Evolutionary conservation across 2,888 invertebrate species (phyloP).

Genomic region (Marasmarcha lunaedactyla): DNA sequence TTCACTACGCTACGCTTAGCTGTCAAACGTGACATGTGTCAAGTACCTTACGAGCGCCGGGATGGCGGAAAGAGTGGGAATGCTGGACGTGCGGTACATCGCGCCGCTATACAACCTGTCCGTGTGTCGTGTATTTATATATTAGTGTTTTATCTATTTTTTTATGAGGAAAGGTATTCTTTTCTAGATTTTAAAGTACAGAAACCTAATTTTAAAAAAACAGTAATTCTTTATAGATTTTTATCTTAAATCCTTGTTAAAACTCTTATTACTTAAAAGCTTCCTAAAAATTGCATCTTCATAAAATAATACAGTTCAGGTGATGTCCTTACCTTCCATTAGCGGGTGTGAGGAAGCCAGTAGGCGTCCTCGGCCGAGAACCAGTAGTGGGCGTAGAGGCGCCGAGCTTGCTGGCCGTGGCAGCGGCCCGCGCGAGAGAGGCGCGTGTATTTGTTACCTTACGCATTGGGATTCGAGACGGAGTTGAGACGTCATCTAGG

Average conservation of each 20-base stretch:
- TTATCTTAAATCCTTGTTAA: no score
- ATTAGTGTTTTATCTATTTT: not conserved
- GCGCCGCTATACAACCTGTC: constrained; percentile 74
- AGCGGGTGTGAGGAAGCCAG: constrained; percentile 81
- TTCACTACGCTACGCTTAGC: not conserved
- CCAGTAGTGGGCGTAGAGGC: constrained; percentile 71
- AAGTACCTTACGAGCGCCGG: constrained; percentile 78
- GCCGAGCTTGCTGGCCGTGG: constrained; percentile 71
- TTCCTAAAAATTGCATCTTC: not conserved
- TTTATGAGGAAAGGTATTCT: no score
- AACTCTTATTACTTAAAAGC: no score
- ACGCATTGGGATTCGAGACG: constrained; percentile 85
- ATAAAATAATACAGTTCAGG: not conserved
- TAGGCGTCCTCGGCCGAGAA: constrained; percentile 80
- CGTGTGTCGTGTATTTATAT: constrained; percentile 24
- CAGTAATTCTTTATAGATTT: no score
- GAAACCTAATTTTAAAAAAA: no score
- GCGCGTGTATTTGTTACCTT: constrained; percentile 73
- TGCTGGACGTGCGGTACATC: constrained; percentile 91
- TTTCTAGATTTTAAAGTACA: no score
- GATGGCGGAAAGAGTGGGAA: constrained; percentile 84
- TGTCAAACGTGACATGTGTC: not conserved
- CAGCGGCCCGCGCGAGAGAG: constrained; percentile 68
- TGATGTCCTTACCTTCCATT: constrained; percentile 76
- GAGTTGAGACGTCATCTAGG: constrained; percentile 78